These are phyloP conservation scores for Griposia aprilina DNA, from an alignment of 2,888 invertebrate species.

Conservation along the genomic window DNA sequence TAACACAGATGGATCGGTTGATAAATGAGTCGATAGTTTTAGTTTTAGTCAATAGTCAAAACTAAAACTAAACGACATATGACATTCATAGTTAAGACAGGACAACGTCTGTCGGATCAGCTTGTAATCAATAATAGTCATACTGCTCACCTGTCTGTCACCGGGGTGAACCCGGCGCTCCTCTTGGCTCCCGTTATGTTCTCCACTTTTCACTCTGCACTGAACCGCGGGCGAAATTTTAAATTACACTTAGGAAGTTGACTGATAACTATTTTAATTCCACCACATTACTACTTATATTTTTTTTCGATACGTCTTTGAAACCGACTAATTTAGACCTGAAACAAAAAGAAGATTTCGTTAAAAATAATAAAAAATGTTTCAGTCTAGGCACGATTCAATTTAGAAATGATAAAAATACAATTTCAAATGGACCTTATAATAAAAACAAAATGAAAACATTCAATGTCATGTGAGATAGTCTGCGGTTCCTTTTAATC, in stretches of 20 bases:
- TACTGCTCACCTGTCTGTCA: constrained; percentile 82
- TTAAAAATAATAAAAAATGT: constrained; percentile 29
- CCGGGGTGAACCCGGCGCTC: constrained; percentile 84
- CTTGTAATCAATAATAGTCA: not conserved
- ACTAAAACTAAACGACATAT: no score
- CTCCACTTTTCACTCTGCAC: constrained; percentile 85
- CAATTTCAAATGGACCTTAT: constrained; percentile 56
- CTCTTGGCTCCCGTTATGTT: constrained; percentile 79
- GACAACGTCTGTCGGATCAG: no score
- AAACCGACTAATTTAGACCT: constrained; percentile 78
- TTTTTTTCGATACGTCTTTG: constrained; percentile 63
- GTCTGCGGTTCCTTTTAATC: constrained; percentile 78
- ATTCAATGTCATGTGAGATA: constrained; percentile 67
- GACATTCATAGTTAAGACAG: no score
- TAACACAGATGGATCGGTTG: no score
- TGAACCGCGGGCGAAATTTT: constrained; percentile 65
- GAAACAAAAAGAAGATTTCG: constrained; percentile 77
- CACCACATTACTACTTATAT: constrained; percentile 48
- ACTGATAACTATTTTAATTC: constrained; percentile 40
- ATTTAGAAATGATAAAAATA: constrained; percentile 62
- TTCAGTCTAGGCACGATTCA: constrained; percentile 52
- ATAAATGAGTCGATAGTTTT: no score
- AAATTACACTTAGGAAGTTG: constrained; percentile 59
- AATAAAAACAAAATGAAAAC: constrained; percentile 67
- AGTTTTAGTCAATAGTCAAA: no score